Evolutionary conservation across 1,140 invertebrate species (phyloP), one percentile per base, ranked within the genome.

Genomic region (Drosophila aff.): DNA sequence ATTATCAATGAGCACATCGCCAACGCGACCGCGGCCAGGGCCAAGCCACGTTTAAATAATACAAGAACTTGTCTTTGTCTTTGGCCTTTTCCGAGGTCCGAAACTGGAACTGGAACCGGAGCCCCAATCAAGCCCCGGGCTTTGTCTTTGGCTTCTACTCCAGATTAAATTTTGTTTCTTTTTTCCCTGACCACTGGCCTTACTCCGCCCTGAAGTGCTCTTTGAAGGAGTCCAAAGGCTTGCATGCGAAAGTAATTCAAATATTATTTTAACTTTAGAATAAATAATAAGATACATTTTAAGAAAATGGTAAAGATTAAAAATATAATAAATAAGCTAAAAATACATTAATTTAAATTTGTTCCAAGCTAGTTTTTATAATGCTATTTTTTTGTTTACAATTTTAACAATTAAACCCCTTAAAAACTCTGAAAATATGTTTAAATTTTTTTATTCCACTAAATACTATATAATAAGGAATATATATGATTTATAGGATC

Each of bases 1-100:
- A 85, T 90, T 90, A 90, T 90, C 85, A 91, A 90, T 90, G 86
- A 82, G 81, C 81, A 90, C 85, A 91, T 85, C 76, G 79, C 72
- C 67, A 72, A 52, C 64, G 72, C 53, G 47, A 52, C 49, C 31
- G 68, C 47, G 47, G 58, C 47, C 38, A 15, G 67, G 50, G 43
- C 52, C 53, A 46, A 60, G 68, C 79, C 58, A 73, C 75, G 75
- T 82, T 82, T 63, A 79, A 57, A 82, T 63, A 49, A 73, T 36
- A 69, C 59, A 61, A 79, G 58, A 78, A 85, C 49, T 67, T 67
- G 61, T 55, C 62, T 75, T 71, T 81, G 76, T 79, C 66, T 61
- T 31, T 40, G 44, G 44, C 44, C 44, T 46, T 46, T 23, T 46
- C 21, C 44, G 18, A 21, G 18, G 18, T 46, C 33, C 36, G 61